phyloP scores from a whole-genome alignment of 2,113 vertebrate species.

The Mobula hypostoma region DNA sequence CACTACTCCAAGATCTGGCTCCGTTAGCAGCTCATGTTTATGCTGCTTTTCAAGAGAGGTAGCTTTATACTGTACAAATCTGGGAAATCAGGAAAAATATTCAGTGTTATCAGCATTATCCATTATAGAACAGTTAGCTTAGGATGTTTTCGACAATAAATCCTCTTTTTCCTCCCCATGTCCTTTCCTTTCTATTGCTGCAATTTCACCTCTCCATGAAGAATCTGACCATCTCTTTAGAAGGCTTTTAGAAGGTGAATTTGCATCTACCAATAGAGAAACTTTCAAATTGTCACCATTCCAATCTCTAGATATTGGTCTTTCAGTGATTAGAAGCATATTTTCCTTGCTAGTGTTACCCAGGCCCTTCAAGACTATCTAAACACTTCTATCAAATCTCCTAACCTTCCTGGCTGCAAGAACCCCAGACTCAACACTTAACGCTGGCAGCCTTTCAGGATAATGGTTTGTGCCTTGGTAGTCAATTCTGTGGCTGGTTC shows the following conservation, averaged over 20 bases:
- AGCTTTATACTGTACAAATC: slow-evolving; percentile 92
- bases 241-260: not conserved
- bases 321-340: too few relatives aligned
- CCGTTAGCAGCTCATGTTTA: slow-evolving; percentile 84
- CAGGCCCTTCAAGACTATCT: not conserved
- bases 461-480: too few relatives aligned
- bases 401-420: too few relatives aligned
- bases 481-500: too few relatives aligned
- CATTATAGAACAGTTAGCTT: not conserved
- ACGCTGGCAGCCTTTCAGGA: too few relatives aligned
- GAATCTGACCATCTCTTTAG: not conserved
- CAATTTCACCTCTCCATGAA: not conserved
- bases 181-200: not conserved
- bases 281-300: not conserved
- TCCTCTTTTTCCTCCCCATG: not conserved
- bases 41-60: slow-evolving; percentile 91
- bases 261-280: too few relatives aligned
- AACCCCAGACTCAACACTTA: too few relatives aligned
- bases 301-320: too few relatives aligned
- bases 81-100: slow-evolving; percentile 43
- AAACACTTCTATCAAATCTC: too few relatives aligned
- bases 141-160: not conserved
- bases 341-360: not conserved
- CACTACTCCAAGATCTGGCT: slow-evolving; percentile 85
- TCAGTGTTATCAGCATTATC: not conserved